Conservation (phyloP, 2,888 invertebrate genomes). For the Drosophila prolongata region DNA sequence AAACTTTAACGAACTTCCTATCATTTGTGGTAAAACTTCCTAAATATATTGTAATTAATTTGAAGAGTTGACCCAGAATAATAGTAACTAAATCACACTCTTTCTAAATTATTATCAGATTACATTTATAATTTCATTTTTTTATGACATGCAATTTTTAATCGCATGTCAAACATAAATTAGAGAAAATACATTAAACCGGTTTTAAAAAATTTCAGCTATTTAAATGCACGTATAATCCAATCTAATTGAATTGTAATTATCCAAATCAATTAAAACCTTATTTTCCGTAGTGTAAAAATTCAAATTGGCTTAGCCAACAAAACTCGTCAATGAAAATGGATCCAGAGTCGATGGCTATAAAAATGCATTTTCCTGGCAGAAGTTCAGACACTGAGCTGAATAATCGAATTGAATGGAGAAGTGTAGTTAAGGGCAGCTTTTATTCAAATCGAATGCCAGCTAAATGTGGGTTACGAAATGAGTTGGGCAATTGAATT, state of each 20-base stretch:
- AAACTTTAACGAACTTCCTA: not conserved
- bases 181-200: too few relatives aligned
- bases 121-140: too few relatives aligned
- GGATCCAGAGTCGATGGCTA: constrained; percentile 18
- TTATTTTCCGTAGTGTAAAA: not conserved
- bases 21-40: not conserved
- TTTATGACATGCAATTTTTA: too few relatives aligned
- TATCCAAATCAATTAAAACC: not conserved
- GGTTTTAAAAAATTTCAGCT: too few relatives aligned
- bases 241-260: too few relatives aligned
- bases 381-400: constrained; percentile 15
- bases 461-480: constrained; percentile 18
- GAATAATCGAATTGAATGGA: constrained; percentile 33
- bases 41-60: too few relatives aligned
- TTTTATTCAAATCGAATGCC: constrained; percentile 20
- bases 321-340: constrained; percentile 16
- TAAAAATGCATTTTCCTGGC: constrained; percentile 44
- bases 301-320: constrained; percentile 25
- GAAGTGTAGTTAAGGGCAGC: constrained; percentile 10
- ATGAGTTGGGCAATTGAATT: constrained; percentile 14
- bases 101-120: too few relatives aligned
- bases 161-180: too few relatives aligned
- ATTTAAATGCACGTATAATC: too few relatives aligned
- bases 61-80: too few relatives aligned
- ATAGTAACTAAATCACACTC: too few relatives aligned